Conservation (phyloP, 2,113 vertebrate species). For the Aphyosemion australe region DNA sequence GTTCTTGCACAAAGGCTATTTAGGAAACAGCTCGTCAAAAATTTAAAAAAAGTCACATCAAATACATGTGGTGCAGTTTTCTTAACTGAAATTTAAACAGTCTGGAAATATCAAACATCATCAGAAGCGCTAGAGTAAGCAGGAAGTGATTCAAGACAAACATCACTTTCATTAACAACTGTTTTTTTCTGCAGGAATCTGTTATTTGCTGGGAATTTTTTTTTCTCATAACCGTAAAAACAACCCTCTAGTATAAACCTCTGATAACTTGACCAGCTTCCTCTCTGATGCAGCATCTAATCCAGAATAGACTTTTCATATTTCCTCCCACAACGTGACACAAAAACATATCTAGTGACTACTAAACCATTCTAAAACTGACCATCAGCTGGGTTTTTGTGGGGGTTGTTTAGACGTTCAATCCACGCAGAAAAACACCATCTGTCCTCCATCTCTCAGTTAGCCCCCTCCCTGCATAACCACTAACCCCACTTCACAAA, state of each 20-base stretch:
- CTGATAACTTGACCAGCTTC: neutral
- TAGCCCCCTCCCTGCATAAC: conserved; percentile 38
- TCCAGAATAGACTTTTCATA: neutral
- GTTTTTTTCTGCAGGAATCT: neutral
- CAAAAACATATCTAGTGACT: no score
- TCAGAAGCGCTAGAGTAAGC: neutral
- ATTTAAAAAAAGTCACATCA: neutral
- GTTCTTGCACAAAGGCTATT: conserved; percentile 3
- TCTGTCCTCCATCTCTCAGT: conserved; percentile 54
- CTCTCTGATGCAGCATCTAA: neutral
- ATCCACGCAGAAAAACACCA: conserved; percentile 69
- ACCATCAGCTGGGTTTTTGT: neutral
- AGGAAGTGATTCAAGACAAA: neutral
- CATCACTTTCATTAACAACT: neutral
- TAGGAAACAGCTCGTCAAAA: neutral
- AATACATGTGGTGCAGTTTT: no score
- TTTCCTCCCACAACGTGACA: no score
- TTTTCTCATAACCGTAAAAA: neutral
- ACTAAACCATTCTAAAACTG: no score
- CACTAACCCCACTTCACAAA: conserved; percentile 20
- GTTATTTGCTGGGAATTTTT: neutral
- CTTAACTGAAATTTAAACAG: neutral
- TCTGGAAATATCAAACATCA: no score
- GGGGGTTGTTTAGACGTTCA: conserved; percentile 22
- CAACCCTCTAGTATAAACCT: neutral